Conservation (phyloP, 92 coral and sea anemone genomes). For the Virgularia gustaviana region DNA sequence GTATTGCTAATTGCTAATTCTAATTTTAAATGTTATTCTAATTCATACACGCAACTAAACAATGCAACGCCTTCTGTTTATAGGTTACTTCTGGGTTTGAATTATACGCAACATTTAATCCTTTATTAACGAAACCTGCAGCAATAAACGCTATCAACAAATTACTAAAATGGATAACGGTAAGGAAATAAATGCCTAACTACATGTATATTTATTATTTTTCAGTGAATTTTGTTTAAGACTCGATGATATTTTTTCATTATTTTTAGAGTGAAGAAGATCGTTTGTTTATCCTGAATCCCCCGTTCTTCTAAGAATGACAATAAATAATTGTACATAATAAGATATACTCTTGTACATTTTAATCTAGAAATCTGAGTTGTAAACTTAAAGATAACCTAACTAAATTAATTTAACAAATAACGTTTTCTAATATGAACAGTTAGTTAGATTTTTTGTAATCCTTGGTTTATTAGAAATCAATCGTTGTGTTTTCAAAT, state of each 20-base stretch:
- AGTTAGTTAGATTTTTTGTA: too few species aligned
- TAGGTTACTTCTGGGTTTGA: conserved; percentile 99
- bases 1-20: too few species aligned
- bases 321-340: conserved; percentile 9
- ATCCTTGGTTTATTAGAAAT: too few species aligned
- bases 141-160: conserved; percentile 95
- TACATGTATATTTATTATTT: neutral
- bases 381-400: neutral
- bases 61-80: neutral
- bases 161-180: conserved; percentile 96
- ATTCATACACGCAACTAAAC: neutral
- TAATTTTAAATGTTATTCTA: too few species aligned
- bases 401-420: too few species aligned
- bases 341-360: neutral
- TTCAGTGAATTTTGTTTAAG: neutral
- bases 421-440: too few species aligned
- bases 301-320: conserved; percentile 70
- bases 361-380: neutral
- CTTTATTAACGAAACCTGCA: conserved; percentile 81
- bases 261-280: conserved; percentile 81
- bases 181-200: conserved; percentile 19
- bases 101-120: conserved; percentile 95
- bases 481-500: too few species aligned
- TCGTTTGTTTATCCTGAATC: conserved; percentile 79
- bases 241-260: neutral